These are phyloP conservation scores for Peromyscus attwateri DNA, from an alignment of 2,797 vertebrate genomes.

Conservation along the genomic window DNA sequence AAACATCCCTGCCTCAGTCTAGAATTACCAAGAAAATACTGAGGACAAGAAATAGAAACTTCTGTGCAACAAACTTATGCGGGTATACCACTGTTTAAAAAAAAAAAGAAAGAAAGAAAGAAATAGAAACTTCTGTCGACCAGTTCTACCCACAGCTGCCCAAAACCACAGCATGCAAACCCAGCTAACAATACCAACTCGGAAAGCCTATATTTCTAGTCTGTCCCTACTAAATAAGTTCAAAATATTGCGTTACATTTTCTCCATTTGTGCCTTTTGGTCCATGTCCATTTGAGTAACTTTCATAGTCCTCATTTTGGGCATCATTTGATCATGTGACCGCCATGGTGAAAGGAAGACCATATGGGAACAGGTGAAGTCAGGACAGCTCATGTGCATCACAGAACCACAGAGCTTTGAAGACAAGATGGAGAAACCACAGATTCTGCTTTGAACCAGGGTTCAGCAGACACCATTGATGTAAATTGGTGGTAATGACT, in stretches of 20 bases:
- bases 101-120: conserved; percentile 59
- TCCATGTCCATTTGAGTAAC: conserved; percentile 77
- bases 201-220: conserved; percentile 78
- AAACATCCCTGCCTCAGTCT: conserved; percentile 84
- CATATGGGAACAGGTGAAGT: conserved; percentile 85
- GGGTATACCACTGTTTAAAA: too few species aligned
- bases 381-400: conserved; percentile 88
- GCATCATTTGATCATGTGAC: conserved; percentile 85
- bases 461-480: conserved; percentile 72
- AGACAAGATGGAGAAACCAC: conserved; percentile 87
- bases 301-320: conserved; percentile 75
- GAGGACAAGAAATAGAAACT: conserved; percentile 80
- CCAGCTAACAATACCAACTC: conserved; percentile 79
- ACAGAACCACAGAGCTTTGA: conserved; percentile 88
- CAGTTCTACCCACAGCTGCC: not conserved
- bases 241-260: too few species aligned
- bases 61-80: not conserved
- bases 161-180: conserved; percentile 79
- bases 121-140: not conserved
- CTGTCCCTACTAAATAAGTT: not conserved
- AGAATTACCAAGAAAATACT: conserved; percentile 82
- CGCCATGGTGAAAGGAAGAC: conserved; percentile 87
- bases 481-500: not conserved
- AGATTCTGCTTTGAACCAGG: conserved; percentile 87
- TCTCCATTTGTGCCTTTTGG: conserved; percentile 50